Evolutionary conservation across 1,140 invertebrate species (phyloP).

Genomic region (Phymastichus coffea): DNA sequence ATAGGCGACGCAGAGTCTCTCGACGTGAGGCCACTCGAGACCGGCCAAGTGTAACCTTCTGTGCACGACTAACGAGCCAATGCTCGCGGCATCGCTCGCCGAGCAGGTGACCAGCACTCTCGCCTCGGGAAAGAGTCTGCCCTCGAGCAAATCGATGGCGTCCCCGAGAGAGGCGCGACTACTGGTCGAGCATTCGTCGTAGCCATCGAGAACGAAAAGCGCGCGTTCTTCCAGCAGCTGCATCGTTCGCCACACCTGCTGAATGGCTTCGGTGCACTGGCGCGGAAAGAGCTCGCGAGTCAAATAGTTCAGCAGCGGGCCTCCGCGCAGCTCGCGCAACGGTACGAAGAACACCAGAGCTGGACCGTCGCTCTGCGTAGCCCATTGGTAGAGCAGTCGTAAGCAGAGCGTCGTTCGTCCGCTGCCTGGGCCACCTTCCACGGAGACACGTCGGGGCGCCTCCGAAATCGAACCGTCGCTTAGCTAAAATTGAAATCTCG

Average conservation of each 20-base stretch:
- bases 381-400: conserved; percentile 59
- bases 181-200: conserved; percentile 55
- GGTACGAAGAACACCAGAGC: conserved; percentile 58
- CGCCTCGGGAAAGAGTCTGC: conserved; percentile 58
- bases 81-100: conserved; percentile 38
- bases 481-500: no score
- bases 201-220: conserved; percentile 60
- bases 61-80: conserved; percentile 52
- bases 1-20: conserved; percentile 53
- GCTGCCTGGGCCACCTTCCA: conserved; percentile 59
- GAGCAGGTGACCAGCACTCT: conserved; percentile 59
- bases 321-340: conserved; percentile 55
- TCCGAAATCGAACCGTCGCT: conserved; percentile 54
- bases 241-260: conserved; percentile 51
- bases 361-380: conserved; percentile 52
- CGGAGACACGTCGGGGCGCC: conserved; percentile 52
- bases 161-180: conserved; percentile 52
- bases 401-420: conserved; percentile 58
- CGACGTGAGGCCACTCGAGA: conserved; percentile 59
- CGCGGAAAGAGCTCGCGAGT: conserved; percentile 54
- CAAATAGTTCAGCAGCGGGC: conserved; percentile 51
- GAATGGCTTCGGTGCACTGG: conserved; percentile 42
- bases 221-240: conserved; percentile 57
- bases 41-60: conserved; percentile 56
- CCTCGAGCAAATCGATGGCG: conserved; percentile 57